phyloP scores from a whole-genome alignment of 1,140 invertebrate species.

The Macrobrachium nipponense region DNA sequence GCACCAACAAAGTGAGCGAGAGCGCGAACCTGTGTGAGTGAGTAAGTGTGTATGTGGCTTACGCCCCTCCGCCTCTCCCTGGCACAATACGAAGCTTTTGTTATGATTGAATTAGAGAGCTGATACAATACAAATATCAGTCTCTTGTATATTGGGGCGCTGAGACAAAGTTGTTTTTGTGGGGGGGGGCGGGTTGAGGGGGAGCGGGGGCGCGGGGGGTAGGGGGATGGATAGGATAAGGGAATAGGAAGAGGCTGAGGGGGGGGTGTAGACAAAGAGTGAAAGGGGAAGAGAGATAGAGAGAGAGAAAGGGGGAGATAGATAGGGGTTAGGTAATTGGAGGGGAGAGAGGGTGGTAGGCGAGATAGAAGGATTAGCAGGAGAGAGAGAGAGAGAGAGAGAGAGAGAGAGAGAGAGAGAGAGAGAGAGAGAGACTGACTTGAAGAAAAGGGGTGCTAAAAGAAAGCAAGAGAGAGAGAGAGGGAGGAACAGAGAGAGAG shows the following conservation, averaged over 20 bases:
- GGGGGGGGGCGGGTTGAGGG: background rate
- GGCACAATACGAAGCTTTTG: slow-evolving; percentile 22
- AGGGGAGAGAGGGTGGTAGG: background rate
- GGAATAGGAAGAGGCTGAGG: background rate
- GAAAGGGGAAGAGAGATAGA: slow-evolving; percentile 5
- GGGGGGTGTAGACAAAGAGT: slow-evolving; percentile 5
- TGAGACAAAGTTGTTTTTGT: no score
- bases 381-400: slow-evolving; percentile 21
- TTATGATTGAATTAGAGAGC: slow-evolving; percentile 50
- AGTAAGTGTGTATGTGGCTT: background rate
- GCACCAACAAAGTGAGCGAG: background rate
- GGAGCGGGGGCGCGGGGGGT: background rate
- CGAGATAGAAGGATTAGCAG: background rate
- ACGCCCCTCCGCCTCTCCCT: slow-evolving; percentile 1
- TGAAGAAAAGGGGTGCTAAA: no score
- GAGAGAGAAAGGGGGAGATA: background rate
- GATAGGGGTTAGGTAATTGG: background rate
- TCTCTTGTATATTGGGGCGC: slow-evolving; percentile 25
- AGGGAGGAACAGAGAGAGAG: background rate
- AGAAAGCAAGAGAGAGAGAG: background rate
- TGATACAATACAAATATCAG: slow-evolving; percentile 53
- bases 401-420: slow-evolving; percentile 32
- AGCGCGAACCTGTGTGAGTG: background rate
- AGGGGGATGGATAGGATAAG: background rate
- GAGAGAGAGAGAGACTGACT: background rate